phyloP scores from a whole-genome alignment of 1,140 invertebrate species.

The Physella acuta region DNA sequence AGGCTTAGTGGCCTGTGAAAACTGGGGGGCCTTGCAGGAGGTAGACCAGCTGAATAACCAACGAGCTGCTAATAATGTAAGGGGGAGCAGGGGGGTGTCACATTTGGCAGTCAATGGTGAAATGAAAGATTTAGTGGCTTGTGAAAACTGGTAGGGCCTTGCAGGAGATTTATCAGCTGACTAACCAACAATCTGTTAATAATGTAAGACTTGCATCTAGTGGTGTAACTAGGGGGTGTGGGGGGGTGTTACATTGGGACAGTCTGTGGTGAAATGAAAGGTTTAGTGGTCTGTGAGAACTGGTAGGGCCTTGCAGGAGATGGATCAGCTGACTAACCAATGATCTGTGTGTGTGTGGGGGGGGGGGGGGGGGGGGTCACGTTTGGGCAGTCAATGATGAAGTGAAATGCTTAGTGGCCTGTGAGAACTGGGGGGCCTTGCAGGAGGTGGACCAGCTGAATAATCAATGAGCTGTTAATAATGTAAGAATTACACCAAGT shows the following conservation, averaged over 20 bases:
- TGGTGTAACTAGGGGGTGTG: no score
- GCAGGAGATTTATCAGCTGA: slow-evolving; percentile 86
- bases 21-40: slow-evolving; percentile 77
- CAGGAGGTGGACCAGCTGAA: slow-evolving; percentile 87
- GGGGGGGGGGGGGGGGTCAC: no score
- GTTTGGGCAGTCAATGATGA: no score
- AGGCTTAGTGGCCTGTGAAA: slow-evolving; percentile 76
- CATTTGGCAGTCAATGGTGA: no score
- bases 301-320: slow-evolving; percentile 75
- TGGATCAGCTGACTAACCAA: slow-evolving; percentile 83
- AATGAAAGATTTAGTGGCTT: slow-evolving; percentile 80
- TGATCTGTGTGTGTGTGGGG: slow-evolving; percentile 59
- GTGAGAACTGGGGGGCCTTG: slow-evolving; percentile 77
- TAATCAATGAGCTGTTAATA: slow-evolving; percentile 61
- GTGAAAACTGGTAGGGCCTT: slow-evolving; percentile 78
- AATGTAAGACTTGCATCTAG: slow-evolving; percentile 52
- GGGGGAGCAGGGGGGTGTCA: no score
- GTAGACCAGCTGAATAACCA: slow-evolving; percentile 84
- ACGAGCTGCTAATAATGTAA: slow-evolving; percentile 59
- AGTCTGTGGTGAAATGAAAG: no score
- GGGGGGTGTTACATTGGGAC: no score
- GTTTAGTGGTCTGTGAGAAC: slow-evolving; percentile 77
- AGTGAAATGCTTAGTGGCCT: slow-evolving; percentile 80
- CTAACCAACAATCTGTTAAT: slow-evolving; percentile 61
- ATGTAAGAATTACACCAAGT: slow-evolving; percentile 52